These are phyloP conservation scores for Plutella xylostella DNA, from an alignment of 2,888 invertebrate species.

Conservation along the genomic window DNA sequence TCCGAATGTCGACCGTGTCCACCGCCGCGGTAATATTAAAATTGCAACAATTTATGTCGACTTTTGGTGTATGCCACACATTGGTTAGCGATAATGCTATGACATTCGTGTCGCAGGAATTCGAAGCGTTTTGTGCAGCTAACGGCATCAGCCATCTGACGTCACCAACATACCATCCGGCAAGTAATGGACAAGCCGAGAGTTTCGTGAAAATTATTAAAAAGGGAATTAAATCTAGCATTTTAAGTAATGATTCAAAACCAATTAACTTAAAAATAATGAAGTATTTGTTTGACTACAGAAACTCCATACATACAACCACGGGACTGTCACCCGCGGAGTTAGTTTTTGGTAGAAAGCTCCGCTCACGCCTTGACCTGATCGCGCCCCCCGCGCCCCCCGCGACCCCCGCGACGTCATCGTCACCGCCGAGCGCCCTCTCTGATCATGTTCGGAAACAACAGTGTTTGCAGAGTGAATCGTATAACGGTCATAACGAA, in stretches of 20 bases:
- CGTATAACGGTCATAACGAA: conserved; percentile 3
- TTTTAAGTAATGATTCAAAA: conserved; percentile 8
- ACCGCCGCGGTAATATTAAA: conserved; percentile 21
- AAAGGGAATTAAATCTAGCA: conserved; percentile 20
- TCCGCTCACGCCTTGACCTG: conserved; percentile 16
- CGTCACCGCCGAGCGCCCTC: conserved; percentile 10
- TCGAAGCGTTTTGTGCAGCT: conserved; percentile 17
- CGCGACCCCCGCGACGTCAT: neutral
- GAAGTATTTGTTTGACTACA: conserved; percentile 20
- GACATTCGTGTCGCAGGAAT: conserved; percentile 18
- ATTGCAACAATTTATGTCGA: conserved; percentile 20
- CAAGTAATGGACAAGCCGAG: no score
- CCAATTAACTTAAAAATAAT: conserved; percentile 10
- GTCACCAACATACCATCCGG: conserved; percentile 20
- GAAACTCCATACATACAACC: conserved; percentile 17
- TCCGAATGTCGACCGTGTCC: no score
- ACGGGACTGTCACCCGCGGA: conserved; percentile 17
- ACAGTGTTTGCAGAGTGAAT: conserved; percentile 18
- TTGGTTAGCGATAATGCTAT: conserved; percentile 23
- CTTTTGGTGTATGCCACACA: conserved; percentile 18
- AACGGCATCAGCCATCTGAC: conserved; percentile 21
- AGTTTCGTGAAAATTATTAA: conserved; percentile 22
- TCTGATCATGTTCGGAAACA: conserved; percentile 9
- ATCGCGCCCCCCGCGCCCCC: conserved; percentile 8
- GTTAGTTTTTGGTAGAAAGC: conserved; percentile 15